These are phyloP conservation scores for Euphysa ruthae DNA, from an alignment of 30 jellyfish, hydroid and myxozoan genomes.

Conservation along the genomic window DNA sequence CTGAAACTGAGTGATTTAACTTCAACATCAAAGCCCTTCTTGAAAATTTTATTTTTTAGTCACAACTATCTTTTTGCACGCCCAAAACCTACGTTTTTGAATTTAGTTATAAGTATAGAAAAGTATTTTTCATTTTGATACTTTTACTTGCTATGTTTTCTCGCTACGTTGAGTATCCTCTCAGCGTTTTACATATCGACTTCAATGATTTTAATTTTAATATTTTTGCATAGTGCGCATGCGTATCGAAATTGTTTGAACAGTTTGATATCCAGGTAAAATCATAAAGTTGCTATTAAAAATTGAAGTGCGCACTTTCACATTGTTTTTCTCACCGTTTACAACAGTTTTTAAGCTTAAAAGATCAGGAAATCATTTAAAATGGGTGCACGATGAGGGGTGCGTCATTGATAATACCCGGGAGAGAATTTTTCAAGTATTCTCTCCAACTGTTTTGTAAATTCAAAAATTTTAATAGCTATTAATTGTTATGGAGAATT, in stretches of 20 bases:
- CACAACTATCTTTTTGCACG: too few species aligned
- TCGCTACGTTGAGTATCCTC: constrained; percentile 3
- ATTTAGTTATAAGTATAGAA: too few species aligned
- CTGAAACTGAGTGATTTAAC: too few species aligned
- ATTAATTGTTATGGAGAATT: too few species aligned
- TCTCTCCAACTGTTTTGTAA: not conserved
- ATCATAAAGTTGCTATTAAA: not conserved
- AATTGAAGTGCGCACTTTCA: constrained; percentile 5
- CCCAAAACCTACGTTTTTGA: too few species aligned
- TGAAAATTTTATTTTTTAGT: too few species aligned
- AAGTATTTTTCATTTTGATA: too few species aligned
- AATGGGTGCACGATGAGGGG: not conserved
- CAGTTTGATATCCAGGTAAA: not conserved
- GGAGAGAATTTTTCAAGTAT: constrained; percentile 1
- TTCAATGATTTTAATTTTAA: not conserved
- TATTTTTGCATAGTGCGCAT: not conserved
- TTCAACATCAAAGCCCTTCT: too few species aligned
- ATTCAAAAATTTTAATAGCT: not conserved
- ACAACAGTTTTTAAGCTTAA: not conserved
- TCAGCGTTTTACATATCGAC: not conserved
- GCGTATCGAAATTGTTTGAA: not conserved
- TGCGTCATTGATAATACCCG: too few species aligned
- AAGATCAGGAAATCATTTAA: not conserved
- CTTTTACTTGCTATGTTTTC: too few species aligned
- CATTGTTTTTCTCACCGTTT: not conserved